These are phyloP conservation scores for Mormyrus lacerda DNA, from an alignment of 2,113 vertebrate genomes.

Conservation along the genomic window DNA sequence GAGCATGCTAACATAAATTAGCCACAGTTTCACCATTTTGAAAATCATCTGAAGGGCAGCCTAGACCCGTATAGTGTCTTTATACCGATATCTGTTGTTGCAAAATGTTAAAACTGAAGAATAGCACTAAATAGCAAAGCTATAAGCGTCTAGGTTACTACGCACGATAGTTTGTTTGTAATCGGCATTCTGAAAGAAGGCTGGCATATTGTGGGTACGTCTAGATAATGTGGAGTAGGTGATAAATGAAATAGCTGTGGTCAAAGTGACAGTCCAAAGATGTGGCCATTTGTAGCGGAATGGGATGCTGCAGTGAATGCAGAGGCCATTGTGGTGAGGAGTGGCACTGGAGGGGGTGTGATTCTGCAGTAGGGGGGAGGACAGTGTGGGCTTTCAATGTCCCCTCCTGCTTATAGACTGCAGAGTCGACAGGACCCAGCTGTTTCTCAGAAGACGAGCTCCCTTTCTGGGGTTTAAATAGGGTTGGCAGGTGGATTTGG, in stretches of 20 bases:
- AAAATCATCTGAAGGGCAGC: neutral
- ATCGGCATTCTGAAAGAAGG: slow-evolving; percentile 41
- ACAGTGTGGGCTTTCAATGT: neutral
- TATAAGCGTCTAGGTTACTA: neutral
- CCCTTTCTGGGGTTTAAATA: neutral
- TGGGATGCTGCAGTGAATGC: slow-evolving; percentile 33
- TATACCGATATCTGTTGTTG: neutral
- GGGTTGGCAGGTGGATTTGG: neutral
- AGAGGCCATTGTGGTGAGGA: slow-evolving; percentile 33
- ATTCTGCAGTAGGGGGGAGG: neutral
- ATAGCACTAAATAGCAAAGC: slow-evolving; percentile 45
- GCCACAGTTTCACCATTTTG: neutral
- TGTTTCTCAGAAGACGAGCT: neutral
- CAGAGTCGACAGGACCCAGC: neutral
- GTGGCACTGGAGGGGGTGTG: slow-evolving; percentile 27
- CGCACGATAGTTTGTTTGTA: neutral
- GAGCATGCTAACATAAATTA: neutral
- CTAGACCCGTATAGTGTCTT: neutral
- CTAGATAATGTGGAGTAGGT: slow-evolving; percentile 17
- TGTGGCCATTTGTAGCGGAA: slow-evolving; percentile 37
- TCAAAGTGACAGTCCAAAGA: slow-evolving; percentile 28
- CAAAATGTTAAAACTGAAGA: slow-evolving; percentile 25
- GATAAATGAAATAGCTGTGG: neutral
- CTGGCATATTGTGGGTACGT: slow-evolving; percentile 25
- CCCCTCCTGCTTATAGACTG: neutral